phyloP scores from a whole-genome alignment of 2,888 invertebrate genomes.

The Synergus gifuensis region DNA sequence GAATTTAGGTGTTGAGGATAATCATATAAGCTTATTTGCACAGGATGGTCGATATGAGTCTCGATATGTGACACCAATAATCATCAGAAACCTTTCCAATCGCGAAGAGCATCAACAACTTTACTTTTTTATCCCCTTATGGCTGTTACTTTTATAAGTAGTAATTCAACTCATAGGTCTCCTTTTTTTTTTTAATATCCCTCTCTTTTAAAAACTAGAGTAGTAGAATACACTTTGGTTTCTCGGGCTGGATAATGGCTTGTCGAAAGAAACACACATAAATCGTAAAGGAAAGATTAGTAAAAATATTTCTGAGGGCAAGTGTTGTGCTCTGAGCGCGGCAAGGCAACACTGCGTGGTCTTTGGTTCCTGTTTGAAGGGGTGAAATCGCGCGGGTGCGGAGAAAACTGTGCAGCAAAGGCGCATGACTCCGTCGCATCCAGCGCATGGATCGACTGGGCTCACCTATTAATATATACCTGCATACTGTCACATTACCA shows the following conservation, averaged over 20 bases:
- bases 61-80: conserved; percentile 63
- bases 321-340: conserved; percentile 72
- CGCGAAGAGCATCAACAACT: conserved; percentile 27
- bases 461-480: conserved; percentile 59
- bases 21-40: conserved; percentile 31
- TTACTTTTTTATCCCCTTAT: background rate
- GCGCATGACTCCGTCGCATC: conserved; percentile 72
- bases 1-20: background rate
- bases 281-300: conserved; percentile 55
- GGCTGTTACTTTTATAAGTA: background rate
- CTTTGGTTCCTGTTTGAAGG: conserved; percentile 48
- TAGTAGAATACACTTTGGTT: conserved; percentile 23
- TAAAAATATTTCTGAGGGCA: conserved; percentile 60
- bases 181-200: background rate
- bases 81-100: conserved; percentile 2
- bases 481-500: conserved; percentile 52
- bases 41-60: conserved; percentile 66
- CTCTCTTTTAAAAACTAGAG: conserved; percentile 30
- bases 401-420: conserved; percentile 60
- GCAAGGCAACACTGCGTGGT: conserved; percentile 59
- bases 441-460: conserved; percentile 73
- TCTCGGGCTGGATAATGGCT: conserved; percentile 44
- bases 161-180: background rate
- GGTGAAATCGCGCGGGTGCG: conserved; percentile 41
- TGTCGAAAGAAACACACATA: conserved; percentile 56